phyloP scores from a whole-genome alignment of 2,888 invertebrate genomes.

The Minunthozetes semirufus region DNA sequence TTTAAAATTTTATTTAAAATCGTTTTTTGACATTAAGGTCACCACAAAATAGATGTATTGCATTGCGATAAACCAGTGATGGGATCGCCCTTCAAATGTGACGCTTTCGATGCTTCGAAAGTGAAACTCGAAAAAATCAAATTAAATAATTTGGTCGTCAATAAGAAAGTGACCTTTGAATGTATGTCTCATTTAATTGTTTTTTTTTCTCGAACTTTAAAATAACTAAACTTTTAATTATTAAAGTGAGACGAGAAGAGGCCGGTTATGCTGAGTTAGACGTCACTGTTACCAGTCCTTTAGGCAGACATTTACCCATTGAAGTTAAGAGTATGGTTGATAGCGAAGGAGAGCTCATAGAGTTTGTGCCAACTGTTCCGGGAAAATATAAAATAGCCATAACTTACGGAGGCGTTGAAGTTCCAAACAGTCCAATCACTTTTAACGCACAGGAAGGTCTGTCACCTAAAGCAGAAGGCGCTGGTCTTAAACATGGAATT shows the following conservation, averaged over 20 bases:
- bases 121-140: slow-evolving; percentile 65
- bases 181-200: slow-evolving; percentile 54
- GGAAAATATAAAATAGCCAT: slow-evolving; percentile 64
- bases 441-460: slow-evolving; percentile 50
- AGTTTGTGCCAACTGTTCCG: slow-evolving; percentile 74
- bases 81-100: slow-evolving; percentile 86
- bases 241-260: slow-evolving; percentile 66
- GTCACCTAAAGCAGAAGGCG: slow-evolving; percentile 42
- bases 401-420: slow-evolving; percentile 55
- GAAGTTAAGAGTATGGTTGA: slow-evolving; percentile 57
- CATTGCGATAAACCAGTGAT: slow-evolving; percentile 46
- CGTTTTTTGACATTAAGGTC: slow-evolving; percentile 47
- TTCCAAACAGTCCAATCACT: slow-evolving; percentile 56
- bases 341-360: slow-evolving; percentile 59
- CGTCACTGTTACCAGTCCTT: slow-evolving; percentile 77
- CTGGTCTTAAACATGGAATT: slow-evolving; percentile 44
- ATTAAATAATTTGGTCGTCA: slow-evolving; percentile 56
- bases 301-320: slow-evolving; percentile 72
- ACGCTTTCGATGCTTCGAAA: slow-evolving; percentile 79
- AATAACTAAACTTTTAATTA: background rate
- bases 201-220: slow-evolving; percentile 40
- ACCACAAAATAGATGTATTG: slow-evolving; percentile 79
- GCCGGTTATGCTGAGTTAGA: slow-evolving; percentile 78
- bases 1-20: background rate
- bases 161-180: slow-evolving; percentile 73